Percentiles rank a stretch among this genome's conserved stretches.
Conservation (phyloP, 1,140 invertebrate species). For the Venturia canescens region DNA sequence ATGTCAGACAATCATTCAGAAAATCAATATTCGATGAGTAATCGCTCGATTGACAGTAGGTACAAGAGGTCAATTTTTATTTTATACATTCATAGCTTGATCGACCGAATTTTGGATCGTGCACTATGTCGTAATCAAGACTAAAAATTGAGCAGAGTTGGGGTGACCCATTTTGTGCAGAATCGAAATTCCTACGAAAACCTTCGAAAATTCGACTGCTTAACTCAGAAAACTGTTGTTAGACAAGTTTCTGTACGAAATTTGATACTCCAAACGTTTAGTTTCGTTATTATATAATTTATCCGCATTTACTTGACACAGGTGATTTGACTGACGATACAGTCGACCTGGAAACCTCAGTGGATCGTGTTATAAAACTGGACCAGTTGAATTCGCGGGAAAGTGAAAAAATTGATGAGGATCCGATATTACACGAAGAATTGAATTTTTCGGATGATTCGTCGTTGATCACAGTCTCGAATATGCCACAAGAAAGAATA, state of each 20-base stretch:
- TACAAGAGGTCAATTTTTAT: constrained; percentile 41
- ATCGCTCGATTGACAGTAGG: constrained; percentile 65
- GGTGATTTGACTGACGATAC: constrained; percentile 22
- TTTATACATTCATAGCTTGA: not conserved
- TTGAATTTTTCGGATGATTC: constrained; percentile 32
- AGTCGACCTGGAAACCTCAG: constrained; percentile 1
- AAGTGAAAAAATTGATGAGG: constrained; percentile 11
- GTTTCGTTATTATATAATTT: not conserved
- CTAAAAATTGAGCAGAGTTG: too few species aligned
- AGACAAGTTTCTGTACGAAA: too few species aligned
- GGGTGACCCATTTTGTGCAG: too few species aligned
- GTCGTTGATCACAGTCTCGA: constrained; percentile 24
- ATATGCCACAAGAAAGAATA: constrained; percentile 56
- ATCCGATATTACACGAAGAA: constrained; percentile 14
- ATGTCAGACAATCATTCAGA: constrained; percentile 61
- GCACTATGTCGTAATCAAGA: too few species aligned
- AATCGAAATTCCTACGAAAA: too few species aligned
- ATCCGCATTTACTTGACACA: not conserved
- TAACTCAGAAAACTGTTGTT: too few species aligned
- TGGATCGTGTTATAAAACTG: not conserved
- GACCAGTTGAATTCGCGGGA: not conserved
- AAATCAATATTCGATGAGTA: constrained; percentile 63
- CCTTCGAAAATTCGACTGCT: too few species aligned
- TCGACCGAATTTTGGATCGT: too few species aligned
- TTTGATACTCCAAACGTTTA: too few species aligned